These are phyloP conservation scores for Cynodonichthys magdalenae DNA, from an alignment of 2,797 vertebrate genomes.

Conservation along the genomic window DNA sequence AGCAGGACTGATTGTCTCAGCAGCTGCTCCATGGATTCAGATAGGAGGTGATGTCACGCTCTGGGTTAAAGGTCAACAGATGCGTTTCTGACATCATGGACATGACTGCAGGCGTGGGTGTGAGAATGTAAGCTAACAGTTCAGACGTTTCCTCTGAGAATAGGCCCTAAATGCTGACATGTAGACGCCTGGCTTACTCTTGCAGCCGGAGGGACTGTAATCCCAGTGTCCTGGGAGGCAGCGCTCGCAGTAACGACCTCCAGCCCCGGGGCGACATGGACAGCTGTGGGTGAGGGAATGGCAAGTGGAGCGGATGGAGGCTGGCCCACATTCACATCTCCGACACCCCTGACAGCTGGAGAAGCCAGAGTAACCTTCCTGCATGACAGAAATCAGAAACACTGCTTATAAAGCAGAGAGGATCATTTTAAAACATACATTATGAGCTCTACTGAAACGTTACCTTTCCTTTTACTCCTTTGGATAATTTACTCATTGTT, in stretches of 20 bases:
- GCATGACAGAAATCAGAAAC: conserved; percentile 35
- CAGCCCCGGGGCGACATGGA: conserved; percentile 81
- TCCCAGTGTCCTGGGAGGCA: conserved; percentile 85
- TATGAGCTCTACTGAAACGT: not conserved
- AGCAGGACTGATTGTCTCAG: conserved; percentile 35
- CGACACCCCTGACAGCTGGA: conserved; percentile 83
- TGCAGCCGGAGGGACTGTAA: conserved; percentile 80
- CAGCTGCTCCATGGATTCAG: conserved; percentile 50
- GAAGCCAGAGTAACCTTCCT: conserved; percentile 85
- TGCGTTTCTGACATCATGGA: conserved; percentile 53
- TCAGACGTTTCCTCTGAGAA: conserved; percentile 38
- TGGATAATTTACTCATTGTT: not conserved
- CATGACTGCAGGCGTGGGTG: conserved; percentile 41
- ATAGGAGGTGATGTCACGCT: conserved; percentile 57
- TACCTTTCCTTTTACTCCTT: not conserved
- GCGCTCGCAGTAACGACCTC: conserved; percentile 83
- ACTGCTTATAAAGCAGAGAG: not conserved
- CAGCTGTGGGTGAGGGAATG: conserved; percentile 84
- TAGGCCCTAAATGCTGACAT: conserved; percentile 21
- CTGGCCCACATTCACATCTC: conserved; percentile 82
- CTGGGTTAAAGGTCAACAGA: conserved; percentile 38
- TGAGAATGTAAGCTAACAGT: conserved; percentile 47
- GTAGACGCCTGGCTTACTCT: conserved; percentile 73
- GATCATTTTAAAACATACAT: not conserved
- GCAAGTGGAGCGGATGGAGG: conserved; percentile 79